Conservation (phyloP, 2,888 invertebrate species). For the Dendrolimus houi region DNA sequence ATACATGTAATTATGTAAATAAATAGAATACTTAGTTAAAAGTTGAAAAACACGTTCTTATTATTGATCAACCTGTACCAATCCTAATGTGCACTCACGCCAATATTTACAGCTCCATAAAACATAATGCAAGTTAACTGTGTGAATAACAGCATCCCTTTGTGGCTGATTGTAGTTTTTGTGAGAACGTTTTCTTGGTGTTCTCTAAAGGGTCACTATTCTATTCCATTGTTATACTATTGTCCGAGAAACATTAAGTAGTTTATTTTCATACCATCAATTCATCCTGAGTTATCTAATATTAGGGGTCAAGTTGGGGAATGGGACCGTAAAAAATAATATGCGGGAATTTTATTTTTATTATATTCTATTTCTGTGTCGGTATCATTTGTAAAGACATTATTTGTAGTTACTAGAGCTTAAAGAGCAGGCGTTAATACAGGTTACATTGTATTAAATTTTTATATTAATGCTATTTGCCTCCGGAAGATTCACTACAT, state of each 20-base stretch:
- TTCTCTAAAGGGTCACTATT: slow-evolving; percentile 17
- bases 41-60: too few relatives aligned
- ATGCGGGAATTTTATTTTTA: too few relatives aligned
- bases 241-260: slow-evolving; percentile 38
- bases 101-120: slow-evolving; percentile 1
- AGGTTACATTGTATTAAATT: too few relatives aligned
- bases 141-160: slow-evolving; percentile 76
- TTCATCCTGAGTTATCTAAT: background rate
- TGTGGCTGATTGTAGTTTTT: slow-evolving; percentile 59
- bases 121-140: slow-evolving; percentile 62
- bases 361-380: too few relatives aligned
- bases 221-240: slow-evolving; percentile 24
- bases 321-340: background rate
- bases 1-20: too few relatives aligned
- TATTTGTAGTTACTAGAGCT: too few relatives aligned
- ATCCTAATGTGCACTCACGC: background rate
- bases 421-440: too few relatives aligned
- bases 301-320: background rate
- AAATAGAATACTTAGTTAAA: too few relatives aligned
- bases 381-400: too few relatives aligned
- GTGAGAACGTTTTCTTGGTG: slow-evolving; percentile 61
- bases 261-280: slow-evolving; percentile 3
- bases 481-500: too few relatives aligned
- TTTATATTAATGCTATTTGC: too few relatives aligned
- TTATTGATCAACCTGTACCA: too few relatives aligned